Percentiles rank a stretch among this genome's conserved stretches.
phyloP scores from a whole-genome alignment of 2,888 invertebrate genomes.

The Caenorhabditis uteleia region DNA sequence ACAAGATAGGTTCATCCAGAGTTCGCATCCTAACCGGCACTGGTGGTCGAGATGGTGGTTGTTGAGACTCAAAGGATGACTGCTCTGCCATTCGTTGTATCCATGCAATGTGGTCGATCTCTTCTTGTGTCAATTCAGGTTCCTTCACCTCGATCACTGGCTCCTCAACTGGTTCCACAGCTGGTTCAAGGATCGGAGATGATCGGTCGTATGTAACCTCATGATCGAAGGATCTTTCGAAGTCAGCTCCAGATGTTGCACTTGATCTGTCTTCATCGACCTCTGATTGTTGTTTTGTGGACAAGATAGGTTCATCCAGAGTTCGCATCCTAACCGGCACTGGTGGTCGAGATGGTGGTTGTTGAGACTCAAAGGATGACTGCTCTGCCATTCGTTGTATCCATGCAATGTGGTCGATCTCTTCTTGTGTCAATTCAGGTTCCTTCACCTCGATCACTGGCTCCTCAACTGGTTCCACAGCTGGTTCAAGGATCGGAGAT shows the following conservation, averaged over 20 bases:
- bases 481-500: conserved; percentile 6
- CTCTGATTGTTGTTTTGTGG: background rate
- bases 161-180: background rate
- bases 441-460: background rate
- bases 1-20: background rate
- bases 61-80: background rate
- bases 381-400: conserved; percentile 1
- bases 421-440: background rate
- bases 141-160: background rate
- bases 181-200: background rate
- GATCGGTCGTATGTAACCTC: background rate
- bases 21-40: background rate
- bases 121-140: background rate
- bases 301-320: background rate
- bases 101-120: background rate
- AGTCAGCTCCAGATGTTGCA: background rate
- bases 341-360: background rate
- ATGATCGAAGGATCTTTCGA: background rate
- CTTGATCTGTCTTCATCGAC: background rate
- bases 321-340: background rate
- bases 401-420: conserved; percentile 16
- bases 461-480: background rate
- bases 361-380: background rate
- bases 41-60: background rate
- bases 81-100: background rate